Evolutionary conservation across 2,113 vertebrate genomes (phyloP).

Genomic region (Theropithecus gelada): DNA sequence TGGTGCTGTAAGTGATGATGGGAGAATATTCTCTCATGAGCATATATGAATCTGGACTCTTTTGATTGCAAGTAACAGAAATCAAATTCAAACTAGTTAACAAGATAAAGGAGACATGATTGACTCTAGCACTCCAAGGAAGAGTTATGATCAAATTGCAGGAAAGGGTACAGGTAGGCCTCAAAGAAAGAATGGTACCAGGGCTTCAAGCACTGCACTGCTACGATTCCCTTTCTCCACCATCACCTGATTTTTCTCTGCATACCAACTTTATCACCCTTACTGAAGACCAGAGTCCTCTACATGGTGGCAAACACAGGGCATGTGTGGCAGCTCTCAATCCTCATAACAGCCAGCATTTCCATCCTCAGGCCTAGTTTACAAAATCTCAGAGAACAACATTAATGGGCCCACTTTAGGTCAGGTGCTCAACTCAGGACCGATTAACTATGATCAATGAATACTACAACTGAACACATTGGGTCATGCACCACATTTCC

Average conservation of each 20-base stretch:
- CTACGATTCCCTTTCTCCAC: neutral
- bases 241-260: neutral
- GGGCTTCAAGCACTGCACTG: neutral
- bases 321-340: neutral
- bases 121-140: neutral
- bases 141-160: neutral
- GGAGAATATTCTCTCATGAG: neutral
- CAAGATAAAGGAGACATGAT: neutral
- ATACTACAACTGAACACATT: neutral
- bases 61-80: constrained; percentile 15
- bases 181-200: neutral
- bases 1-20: neutral
- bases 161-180: neutral
- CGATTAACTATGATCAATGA: neutral
- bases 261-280: neutral
- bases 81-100: constrained; percentile 11
- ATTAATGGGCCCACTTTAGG: neutral
- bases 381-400: neutral
- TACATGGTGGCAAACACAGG: neutral
- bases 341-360: neutral
- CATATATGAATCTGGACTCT: neutral
- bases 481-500: neutral
- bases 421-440: neutral
- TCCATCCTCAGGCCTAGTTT: neutral
- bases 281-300: neutral